A percentile compares a stretch with the other conserved stretches of the same genome.
phyloP scores from a whole-genome alignment of 2,113 vertebrate genomes.

The Hyperopisus bebe region DNA sequence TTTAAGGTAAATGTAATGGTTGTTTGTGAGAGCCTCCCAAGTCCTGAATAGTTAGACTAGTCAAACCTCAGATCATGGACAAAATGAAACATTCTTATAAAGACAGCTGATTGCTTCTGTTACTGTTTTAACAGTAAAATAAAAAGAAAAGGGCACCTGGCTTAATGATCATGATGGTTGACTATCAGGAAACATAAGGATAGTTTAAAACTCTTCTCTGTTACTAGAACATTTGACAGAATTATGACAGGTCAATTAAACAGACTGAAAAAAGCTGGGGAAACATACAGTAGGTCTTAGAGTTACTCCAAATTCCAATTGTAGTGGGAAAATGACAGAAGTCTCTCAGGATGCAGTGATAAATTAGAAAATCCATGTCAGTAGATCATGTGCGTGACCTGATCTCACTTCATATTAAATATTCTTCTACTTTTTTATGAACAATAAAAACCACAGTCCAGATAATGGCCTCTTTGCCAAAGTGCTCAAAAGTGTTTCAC shows the following conservation, averaged over 20 bases:
- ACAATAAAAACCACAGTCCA: background rate
- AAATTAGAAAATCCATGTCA: background rate
- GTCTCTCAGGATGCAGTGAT: background rate
- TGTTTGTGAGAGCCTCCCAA: too few species aligned
- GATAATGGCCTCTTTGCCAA: background rate
- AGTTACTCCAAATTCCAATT: background rate
- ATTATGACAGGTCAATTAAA: background rate
- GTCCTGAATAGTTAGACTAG: too few species aligned
- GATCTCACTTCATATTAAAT: background rate
- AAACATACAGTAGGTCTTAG: background rate
- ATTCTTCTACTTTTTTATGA: background rate
- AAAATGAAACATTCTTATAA: too few species aligned
- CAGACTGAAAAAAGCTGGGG: background rate
- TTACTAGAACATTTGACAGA: background rate
- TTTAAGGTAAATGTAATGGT: too few species aligned
- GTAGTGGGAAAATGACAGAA: background rate
- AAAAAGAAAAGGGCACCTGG: too few species aligned
- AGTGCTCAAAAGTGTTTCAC: background rate
- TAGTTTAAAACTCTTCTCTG: background rate
- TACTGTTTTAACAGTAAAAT: too few species aligned
- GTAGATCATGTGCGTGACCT: background rate
- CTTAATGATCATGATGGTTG: background rate
- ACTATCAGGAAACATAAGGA: background rate
- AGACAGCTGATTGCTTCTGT: too few species aligned
- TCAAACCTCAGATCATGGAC: too few species aligned